Evolutionary conservation across 2,888 invertebrate species (phyloP), one percentile per base, ranked within the genome.

Genomic region (Rotaria sp.): DNA sequence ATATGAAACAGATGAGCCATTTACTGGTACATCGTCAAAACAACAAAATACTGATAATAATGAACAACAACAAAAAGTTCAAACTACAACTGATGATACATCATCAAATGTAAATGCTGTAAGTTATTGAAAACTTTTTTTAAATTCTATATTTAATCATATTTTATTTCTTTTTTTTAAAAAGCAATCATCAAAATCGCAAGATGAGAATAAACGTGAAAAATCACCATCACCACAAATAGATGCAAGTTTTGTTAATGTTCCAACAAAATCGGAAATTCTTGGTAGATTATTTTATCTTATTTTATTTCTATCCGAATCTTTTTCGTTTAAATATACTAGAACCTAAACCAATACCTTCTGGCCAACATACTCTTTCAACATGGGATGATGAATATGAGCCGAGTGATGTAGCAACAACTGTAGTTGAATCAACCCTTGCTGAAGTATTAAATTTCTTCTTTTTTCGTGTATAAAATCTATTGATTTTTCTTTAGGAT

Each of bases 381-480:
- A 35, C 26, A 11, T 80, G 80, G 80, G 80, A 80, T n/a, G 80
- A 80, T 45, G 80, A 41, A 41, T 80, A n/a, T 45, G 45, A 80
- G 13, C 80, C 80, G 26, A 45, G 45, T 80, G 80, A 80, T n/a
- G 45, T 80, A 41, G 80, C 80, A n/a, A 45, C 24, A 45, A 80
- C 26, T 41, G 45, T 80, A 11, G 45, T 80, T 41, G 80, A 80
- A 45, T 4, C 80, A 45, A 80, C 80, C 2, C 45, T 80, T 24
- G 80, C 80, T 45, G 80, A 80, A 3, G 80, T 80, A 67, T 18
- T 35, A 13, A 18, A 67, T 18, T 18, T 67, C 18, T 18, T 21
- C 3, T 5, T 18, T 4, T 74, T 21, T 41, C 21, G 0, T 75
- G 24, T 41, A 11, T 15, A 13, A 48, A 11, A 15, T 24, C 41